phyloP scores from a whole-genome alignment of 2,113 vertebrate genomes.

The Ameiurus melas region DNA sequence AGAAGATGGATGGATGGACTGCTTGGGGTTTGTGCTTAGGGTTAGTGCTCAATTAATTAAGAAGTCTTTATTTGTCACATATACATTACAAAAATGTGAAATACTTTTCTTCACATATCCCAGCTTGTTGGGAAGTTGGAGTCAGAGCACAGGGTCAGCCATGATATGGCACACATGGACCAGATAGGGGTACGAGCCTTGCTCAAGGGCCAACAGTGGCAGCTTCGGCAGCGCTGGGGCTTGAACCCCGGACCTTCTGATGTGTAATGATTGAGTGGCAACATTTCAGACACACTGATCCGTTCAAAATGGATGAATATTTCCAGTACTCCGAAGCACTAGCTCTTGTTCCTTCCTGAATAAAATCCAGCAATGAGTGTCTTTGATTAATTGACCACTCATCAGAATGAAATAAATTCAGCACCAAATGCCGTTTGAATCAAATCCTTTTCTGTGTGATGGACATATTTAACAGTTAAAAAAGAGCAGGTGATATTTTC shows the following conservation, averaged over 20 bases:
- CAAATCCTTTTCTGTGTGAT: not conserved
- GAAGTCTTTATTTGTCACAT: too few relatives aligned
- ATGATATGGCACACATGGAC: too few relatives aligned
- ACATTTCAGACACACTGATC: not conserved
- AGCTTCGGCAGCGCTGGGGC: too few relatives aligned
- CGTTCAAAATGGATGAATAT: not conserved
- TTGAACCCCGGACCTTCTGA: too few relatives aligned
- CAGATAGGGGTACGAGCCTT: too few relatives aligned
- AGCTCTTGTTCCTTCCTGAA: not conserved
- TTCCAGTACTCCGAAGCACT: not conserved
- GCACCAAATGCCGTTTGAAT: not conserved
- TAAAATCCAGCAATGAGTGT: not conserved
- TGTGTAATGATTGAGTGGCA: not conserved
- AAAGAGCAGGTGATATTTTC: too few relatives aligned
- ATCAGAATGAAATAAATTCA: not conserved
- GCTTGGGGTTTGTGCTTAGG: not conserved
- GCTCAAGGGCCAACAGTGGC: too few relatives aligned
- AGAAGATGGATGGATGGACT: too few relatives aligned
- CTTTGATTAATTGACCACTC: not conserved
- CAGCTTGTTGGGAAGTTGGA: too few relatives aligned
- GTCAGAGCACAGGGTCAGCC: too few relatives aligned
- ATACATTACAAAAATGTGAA: too few relatives aligned
- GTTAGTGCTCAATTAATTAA: not conserved
- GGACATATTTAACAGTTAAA: not conserved
- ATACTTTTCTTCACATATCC: too few relatives aligned